A percentile compares a stretch with the other conserved stretches of the same genome.
phyloP scores from a whole-genome alignment of 2,113 vertebrate genomes.

The Atlantisia rogersi region DNA sequence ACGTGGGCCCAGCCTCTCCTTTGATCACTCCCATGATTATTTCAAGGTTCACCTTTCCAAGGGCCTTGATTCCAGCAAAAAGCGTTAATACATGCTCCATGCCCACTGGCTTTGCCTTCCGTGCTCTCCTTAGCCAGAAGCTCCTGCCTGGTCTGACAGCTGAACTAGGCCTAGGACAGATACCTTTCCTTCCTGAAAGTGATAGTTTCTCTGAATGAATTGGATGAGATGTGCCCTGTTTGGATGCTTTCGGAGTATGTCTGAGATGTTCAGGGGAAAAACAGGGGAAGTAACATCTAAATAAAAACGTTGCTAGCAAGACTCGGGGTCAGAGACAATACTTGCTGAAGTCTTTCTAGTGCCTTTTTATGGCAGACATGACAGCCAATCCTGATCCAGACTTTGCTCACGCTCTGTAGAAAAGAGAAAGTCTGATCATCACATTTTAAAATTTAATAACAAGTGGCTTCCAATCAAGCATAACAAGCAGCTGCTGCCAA shows the following conservation, averaged over 20 bases:
- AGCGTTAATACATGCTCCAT: neutral
- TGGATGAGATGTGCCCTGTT: constrained; percentile 44
- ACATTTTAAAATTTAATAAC: constrained; percentile 77
- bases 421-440: constrained; percentile 90
- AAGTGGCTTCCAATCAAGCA: constrained; percentile 77
- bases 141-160: neutral
- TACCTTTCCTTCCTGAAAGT: neutral
- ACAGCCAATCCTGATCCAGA: constrained; percentile 90
- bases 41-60: neutral
- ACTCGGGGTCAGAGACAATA: constrained; percentile 77
- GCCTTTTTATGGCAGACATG: constrained; percentile 85
- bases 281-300: constrained; percentile 25
- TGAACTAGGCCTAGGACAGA: neutral
- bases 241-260: constrained; percentile 45
- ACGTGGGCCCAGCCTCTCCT: neutral
- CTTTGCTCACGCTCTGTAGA: constrained; percentile 87
- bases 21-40: neutral
- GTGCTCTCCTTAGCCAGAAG: neutral
- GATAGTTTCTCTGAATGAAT: neutral
- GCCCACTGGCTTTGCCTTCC: neutral
- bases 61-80: neutral
- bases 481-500: constrained; percentile 75
- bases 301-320: constrained; percentile 63
- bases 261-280: constrained; percentile 35
- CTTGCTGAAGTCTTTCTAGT: constrained; percentile 85